These are phyloP conservation scores for Mola mola DNA, from an alignment of 2,113 vertebrate species.

Conservation along the genomic window DNA sequence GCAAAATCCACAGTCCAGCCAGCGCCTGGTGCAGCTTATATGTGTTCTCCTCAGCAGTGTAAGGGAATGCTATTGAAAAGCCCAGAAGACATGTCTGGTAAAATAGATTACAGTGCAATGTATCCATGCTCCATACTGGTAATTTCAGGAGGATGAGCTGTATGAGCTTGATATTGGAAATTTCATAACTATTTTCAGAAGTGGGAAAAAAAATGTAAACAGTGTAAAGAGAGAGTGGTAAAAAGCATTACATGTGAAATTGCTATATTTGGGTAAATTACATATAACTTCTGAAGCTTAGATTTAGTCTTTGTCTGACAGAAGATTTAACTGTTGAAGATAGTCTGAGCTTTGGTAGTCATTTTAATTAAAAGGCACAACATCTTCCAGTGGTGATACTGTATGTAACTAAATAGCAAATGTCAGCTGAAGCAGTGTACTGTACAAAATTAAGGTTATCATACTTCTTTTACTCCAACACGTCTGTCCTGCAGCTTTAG, in stretches of 20 bases:
- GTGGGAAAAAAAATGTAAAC: not conserved
- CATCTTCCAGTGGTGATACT: not conserved
- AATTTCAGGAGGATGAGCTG: slow-evolving; percentile 37
- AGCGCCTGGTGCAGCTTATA: slow-evolving; percentile 11
- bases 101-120: slow-evolving; percentile 34
- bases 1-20: slow-evolving; percentile 1
- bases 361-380: not conserved
- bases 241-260: slow-evolving; percentile 1
- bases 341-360: not conserved
- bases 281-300: slow-evolving; percentile 1
- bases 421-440: too few species aligned
- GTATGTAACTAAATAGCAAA: too few species aligned
- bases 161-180: slow-evolving; percentile 10
- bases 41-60: slow-evolving; percentile 22
- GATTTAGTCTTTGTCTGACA: not conserved
- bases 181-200: slow-evolving; percentile 7
- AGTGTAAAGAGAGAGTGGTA: not conserved
- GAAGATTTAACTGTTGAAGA: not conserved
- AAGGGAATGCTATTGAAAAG: slow-evolving; percentile 42
- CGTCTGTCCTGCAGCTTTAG: too few species aligned
- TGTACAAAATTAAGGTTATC: too few species aligned
- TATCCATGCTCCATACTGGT: slow-evolving; percentile 23
- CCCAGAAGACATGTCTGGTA: slow-evolving; percentile 30
- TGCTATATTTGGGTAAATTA: not conserved
- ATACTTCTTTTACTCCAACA: not conserved